Conservation (phyloP, 1,140 invertebrate genomes). For the Orius insidiosus region DNA sequence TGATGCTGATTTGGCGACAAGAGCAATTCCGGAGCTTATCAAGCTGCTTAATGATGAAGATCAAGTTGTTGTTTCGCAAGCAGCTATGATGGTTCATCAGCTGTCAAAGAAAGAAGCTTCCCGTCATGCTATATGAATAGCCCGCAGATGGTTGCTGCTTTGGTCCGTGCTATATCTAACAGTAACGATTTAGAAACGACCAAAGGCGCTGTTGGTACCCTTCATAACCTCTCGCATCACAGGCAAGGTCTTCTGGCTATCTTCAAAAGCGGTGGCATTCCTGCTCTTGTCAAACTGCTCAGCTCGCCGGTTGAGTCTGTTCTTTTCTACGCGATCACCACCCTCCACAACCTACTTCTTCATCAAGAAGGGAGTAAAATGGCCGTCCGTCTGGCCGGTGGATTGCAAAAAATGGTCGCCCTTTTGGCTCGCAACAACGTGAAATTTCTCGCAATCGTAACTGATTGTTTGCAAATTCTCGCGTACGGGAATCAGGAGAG, state of each 20-base stretch:
- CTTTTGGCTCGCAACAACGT: slow-evolving; percentile 90
- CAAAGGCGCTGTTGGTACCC: slow-evolving; percentile 86
- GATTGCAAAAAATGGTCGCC: slow-evolving; percentile 95
- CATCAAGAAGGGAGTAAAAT: slow-evolving; percentile 98
- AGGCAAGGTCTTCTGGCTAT: slow-evolving; percentile 90
- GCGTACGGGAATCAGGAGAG: slow-evolving; percentile 98
- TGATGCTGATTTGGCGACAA: slow-evolving; percentile 93
- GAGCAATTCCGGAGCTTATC: slow-evolving; percentile 94
- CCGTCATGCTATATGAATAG: slow-evolving; percentile 97
- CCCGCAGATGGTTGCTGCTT: slow-evolving; percentile 81
- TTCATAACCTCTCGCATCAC: slow-evolving; percentile 95
- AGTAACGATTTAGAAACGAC: slow-evolving; percentile 93
- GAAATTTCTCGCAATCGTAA: slow-evolving; percentile 96
- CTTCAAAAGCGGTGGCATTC: slow-evolving; percentile 96
- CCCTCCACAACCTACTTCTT: slow-evolving; percentile 88
- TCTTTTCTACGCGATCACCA: slow-evolving; percentile 95
- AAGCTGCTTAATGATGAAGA: slow-evolving; percentile 97
- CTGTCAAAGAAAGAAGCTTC: slow-evolving; percentile 97
- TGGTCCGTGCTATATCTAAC: slow-evolving; percentile 87
- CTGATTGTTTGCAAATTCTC: slow-evolving; percentile 94
- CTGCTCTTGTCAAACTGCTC: slow-evolving; percentile 86
- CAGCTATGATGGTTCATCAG: slow-evolving; percentile 98
- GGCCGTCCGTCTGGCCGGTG: slow-evolving; percentile 88
- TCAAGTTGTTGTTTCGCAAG: slow-evolving; percentile 94
- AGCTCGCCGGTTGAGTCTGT: slow-evolving; percentile 90